phyloP scores from a whole-genome alignment of 2,888 invertebrate species.

The Plagiodera versicolora region DNA sequence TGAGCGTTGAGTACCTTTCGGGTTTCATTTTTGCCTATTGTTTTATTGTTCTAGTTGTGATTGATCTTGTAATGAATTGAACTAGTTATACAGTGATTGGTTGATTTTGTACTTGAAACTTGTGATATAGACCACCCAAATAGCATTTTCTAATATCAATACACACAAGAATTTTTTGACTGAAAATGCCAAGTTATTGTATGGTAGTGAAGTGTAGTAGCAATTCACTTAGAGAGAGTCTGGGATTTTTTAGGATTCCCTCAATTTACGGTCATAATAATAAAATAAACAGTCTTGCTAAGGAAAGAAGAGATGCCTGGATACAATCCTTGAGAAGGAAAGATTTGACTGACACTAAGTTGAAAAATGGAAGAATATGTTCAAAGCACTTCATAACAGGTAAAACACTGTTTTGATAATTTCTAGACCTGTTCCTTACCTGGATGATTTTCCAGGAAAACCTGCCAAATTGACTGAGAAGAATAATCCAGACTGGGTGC shows the following conservation, averaged over 20 bases:
- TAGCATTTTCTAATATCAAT: too few species aligned
- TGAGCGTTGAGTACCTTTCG: too few species aligned
- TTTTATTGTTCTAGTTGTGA: too few species aligned
- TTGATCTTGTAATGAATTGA: too few species aligned
- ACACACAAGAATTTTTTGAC: neutral
- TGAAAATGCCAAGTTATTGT: slow-evolving; percentile 8
- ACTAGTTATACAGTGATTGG: too few species aligned
- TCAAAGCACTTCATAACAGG: slow-evolving; percentile 8
- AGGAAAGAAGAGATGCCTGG: neutral
- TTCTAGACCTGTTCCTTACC: neutral
- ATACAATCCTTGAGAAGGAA: neutral
- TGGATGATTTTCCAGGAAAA: neutral
- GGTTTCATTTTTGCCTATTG: too few species aligned
- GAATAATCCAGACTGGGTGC: neutral
- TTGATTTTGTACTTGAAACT: too few species aligned
- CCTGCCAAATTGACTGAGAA: neutral
- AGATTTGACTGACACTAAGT: slow-evolving; percentile 4
- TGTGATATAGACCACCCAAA: too few species aligned
- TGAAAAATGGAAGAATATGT: slow-evolving; percentile 9
- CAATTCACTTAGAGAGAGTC: neutral
- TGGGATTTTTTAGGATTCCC: slow-evolving; percentile 1
- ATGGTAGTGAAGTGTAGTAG: neutral
- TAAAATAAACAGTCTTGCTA: neutral
- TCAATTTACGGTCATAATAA: neutral
- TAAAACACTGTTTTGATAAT: neutral